Evolutionary conservation across 2,888 invertebrate species (phyloP).

Genomic region (Neocrepidodera transversa): DNA sequence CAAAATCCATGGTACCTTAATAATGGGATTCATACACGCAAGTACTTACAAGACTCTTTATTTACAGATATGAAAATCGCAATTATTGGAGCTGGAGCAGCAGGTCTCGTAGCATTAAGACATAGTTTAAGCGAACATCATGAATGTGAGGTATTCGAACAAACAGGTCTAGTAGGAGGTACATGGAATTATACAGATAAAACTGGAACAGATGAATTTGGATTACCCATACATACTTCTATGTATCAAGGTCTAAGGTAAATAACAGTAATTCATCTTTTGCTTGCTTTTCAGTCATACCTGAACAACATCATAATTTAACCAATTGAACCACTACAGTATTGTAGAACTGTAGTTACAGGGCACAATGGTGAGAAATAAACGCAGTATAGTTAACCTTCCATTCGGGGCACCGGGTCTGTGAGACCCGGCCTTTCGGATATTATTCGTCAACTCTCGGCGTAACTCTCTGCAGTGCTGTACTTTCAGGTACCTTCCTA

Average conservation of each 20-base stretch:
- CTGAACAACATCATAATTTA: too few species aligned
- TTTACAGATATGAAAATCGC: constrained; percentile 46
- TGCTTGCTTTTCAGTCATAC: too few species aligned
- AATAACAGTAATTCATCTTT: constrained; percentile 17
- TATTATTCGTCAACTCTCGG: too few species aligned
- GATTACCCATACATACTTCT: constrained; percentile 75
- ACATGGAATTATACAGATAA: constrained; percentile 78
- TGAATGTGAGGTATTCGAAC: constrained; percentile 73
- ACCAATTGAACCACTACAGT: too few species aligned
- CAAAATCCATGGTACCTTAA: neutral
- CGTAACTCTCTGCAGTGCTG: too few species aligned
- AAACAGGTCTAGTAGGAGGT: constrained; percentile 73
- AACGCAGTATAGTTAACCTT: too few species aligned
- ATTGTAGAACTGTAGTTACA: too few species aligned
- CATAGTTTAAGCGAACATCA: constrained; percentile 57
- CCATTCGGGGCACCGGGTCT: too few species aligned
- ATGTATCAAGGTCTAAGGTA: constrained; percentile 81
- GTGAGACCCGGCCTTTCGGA: too few species aligned
- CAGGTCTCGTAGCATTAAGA: constrained; percentile 46
- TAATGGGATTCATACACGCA: neutral
- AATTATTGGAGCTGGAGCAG: constrained; percentile 50
- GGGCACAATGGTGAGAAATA: too few species aligned
- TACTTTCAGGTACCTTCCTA: too few species aligned
- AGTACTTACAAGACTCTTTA: too few species aligned
- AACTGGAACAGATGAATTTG: constrained; percentile 69